phyloP scores from a whole-genome alignment of 92 coral and sea anemone species.

The Phymanthus crucifer region DNA sequence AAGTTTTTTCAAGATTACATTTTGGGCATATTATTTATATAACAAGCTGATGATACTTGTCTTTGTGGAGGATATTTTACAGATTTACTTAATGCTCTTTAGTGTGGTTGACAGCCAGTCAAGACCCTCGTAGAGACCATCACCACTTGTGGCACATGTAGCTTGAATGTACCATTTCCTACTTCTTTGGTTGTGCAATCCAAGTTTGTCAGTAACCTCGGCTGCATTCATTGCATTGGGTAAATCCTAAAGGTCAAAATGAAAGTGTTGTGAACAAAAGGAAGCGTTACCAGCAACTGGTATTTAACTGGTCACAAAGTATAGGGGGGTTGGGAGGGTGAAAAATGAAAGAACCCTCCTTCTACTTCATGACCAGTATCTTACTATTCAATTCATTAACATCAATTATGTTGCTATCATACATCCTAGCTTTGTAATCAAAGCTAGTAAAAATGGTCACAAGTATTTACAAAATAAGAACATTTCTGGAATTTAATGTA shows the following conservation, averaged over 20 bases:
- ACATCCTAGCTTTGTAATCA: no score
- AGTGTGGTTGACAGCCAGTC: conserved; percentile 79
- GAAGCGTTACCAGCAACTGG: background rate
- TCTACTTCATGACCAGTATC: no score
- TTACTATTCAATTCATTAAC: no score
- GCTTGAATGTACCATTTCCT: conserved; percentile 92
- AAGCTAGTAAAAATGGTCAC: no score
- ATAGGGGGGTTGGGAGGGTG: no score
- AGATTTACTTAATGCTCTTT: conserved; percentile 54
- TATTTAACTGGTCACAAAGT: no score
- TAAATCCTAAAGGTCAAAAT: conserved; percentile 77
- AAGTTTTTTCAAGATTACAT: conserved; percentile 9
- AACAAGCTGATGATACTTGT: background rate
- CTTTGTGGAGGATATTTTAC: background rate
- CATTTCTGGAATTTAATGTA: no score
- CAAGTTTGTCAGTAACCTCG: conserved; percentile 89
- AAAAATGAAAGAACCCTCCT: no score
- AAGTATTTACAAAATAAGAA: no score
- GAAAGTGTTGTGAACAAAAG: no score
- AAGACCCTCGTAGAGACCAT: conserved; percentile 92
- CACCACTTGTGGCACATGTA: conserved; percentile 98
- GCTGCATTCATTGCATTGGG: conserved; percentile 99
- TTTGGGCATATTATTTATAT: background rate
- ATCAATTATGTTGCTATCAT: no score
- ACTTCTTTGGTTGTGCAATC: conserved; percentile 65